Conservation (phyloP, 1,140 invertebrate species). For the Gonioctena quinquepunctata region DNA sequence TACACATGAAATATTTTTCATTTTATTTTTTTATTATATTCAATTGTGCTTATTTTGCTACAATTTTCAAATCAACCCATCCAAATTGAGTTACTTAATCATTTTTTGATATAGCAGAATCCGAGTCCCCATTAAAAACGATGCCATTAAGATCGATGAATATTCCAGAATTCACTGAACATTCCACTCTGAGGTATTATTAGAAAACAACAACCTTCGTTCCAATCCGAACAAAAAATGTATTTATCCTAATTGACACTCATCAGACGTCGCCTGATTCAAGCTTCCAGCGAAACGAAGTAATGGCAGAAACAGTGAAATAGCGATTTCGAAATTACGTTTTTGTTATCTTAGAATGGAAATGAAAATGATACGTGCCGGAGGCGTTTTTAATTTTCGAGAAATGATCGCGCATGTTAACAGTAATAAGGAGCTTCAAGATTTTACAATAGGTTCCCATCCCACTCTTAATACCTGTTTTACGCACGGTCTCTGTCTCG, state of each 20-base stretch:
- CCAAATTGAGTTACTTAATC: too few species aligned
- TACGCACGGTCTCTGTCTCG: constrained; percentile 25
- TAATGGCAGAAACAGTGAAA: constrained; percentile 49
- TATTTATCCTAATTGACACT: constrained; percentile 5
- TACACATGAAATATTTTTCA: too few species aligned
- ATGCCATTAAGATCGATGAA: too few species aligned
- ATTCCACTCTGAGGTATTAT: too few species aligned
- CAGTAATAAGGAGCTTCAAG: constrained; percentile 47
- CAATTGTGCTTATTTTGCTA: too few species aligned
- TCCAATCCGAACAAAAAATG: neutral
- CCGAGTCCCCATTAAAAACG: too few species aligned
- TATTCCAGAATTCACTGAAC: too few species aligned
- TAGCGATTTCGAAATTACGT: constrained; percentile 52
- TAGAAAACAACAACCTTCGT: too few species aligned
- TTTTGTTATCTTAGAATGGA: constrained; percentile 48
- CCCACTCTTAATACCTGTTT: constrained; percentile 32
- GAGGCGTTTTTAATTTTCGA: constrained; percentile 54
- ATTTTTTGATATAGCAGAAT: too few species aligned
- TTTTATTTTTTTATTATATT: too few species aligned
- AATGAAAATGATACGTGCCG: constrained; percentile 52
- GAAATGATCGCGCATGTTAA: constrained; percentile 52
- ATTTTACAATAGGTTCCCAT: constrained; percentile 37
- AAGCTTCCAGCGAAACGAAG: constrained; percentile 24
- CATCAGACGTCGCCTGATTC: constrained; percentile 12
- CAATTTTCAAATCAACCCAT: too few species aligned